A percentile compares a stretch with the other conserved stretches of the same genome.
Conservation (phyloP, 2,797 vertebrate species). For the Enteromius trimaculatus region DNA sequence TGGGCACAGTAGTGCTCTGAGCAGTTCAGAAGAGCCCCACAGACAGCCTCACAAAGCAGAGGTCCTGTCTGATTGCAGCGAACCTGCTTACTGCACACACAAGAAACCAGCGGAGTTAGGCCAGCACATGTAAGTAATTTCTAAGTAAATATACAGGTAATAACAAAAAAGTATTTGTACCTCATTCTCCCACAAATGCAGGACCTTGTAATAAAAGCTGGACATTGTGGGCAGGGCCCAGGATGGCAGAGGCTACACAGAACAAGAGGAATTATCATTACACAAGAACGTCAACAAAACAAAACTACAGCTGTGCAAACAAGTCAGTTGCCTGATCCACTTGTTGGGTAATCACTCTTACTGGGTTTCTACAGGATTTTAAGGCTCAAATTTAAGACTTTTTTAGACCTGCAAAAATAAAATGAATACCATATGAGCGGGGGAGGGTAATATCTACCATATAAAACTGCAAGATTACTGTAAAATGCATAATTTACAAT, state of each 20-base stretch:
- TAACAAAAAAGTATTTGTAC: constrained; percentile 69
- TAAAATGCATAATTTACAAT: too few species aligned
- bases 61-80: constrained; percentile 89
- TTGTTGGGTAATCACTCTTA: neutral
- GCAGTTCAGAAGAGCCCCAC: constrained; percentile 88
- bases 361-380: too few species aligned
- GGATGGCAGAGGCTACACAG: constrained; percentile 91
- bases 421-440: too few species aligned
- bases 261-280: constrained; percentile 45
- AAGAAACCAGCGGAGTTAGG: neutral
- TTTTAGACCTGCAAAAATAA: too few species aligned
- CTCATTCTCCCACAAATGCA: constrained; percentile 93
- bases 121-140: neutral
- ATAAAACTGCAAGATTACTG: too few species aligned
- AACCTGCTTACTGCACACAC: constrained; percentile 86
- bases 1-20: constrained; percentile 87
- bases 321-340: neutral
- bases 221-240: constrained; percentile 96
- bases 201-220: constrained; percentile 91
- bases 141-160: neutral
- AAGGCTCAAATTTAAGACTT: too few species aligned
- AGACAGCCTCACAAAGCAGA: constrained; percentile 86
- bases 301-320: neutral
- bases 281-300: neutral
- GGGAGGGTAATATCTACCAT: too few species aligned